phyloP scores from a whole-genome alignment of 2,113 vertebrate species.

The Pandion haliaetus region DNA sequence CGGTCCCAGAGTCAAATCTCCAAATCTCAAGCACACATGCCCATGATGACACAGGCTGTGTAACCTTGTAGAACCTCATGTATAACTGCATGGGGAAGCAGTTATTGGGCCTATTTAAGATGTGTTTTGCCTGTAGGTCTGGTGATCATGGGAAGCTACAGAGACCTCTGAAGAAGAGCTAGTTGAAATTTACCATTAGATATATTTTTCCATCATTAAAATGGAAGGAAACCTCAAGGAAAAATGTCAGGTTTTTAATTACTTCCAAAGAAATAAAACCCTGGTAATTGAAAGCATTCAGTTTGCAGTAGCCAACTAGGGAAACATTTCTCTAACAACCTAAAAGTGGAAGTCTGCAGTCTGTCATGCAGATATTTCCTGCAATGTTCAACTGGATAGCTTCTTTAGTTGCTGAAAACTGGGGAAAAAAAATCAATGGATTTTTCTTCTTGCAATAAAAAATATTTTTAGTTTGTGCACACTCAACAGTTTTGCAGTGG shows the following conservation, averaged over 20 bases:
- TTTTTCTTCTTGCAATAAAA: conserved; percentile 8
- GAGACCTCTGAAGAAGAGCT: not conserved
- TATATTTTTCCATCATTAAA: not conserved
- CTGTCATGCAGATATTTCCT: not conserved
- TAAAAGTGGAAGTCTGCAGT: not conserved
- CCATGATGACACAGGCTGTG: not conserved
- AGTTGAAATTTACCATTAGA: not conserved
- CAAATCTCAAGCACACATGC: not conserved
- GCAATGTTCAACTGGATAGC: not conserved
- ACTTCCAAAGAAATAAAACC: not conserved
- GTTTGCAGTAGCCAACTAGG: not conserved
- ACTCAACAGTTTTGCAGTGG: not conserved
- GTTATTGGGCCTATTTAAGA: not conserved
- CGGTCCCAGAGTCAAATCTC: not conserved
- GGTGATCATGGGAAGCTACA: not conserved
- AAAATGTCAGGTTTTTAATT: conserved; percentile 15
- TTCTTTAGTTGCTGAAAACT: not conserved
- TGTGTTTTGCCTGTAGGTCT: not conserved
- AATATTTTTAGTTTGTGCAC: not conserved
- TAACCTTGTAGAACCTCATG: not conserved
- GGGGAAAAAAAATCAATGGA: not conserved
- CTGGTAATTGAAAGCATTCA: not conserved
- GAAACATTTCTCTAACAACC: not conserved
- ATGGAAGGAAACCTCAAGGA: not conserved
- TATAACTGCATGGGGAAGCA: not conserved